Evolutionary conservation across 2,888 invertebrate species (phyloP).

Genomic region (Lepeophtheirus nordmannii): DNA sequence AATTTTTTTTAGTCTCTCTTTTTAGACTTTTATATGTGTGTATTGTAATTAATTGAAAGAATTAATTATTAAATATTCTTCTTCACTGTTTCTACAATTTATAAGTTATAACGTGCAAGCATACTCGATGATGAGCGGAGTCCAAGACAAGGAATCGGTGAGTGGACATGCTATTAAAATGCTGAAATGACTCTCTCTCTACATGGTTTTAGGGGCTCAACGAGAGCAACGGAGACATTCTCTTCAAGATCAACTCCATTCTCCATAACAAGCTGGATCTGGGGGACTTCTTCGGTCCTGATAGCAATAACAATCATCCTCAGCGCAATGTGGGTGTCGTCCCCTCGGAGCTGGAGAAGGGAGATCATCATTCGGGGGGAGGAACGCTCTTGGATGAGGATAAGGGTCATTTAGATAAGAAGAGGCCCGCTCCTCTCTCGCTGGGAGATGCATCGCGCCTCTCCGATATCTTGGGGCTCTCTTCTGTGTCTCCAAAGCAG

Average conservation of each 20-base stretch:
- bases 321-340: not conserved
- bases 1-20: too few relatives aligned
- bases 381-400: too few relatives aligned
- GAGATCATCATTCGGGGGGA: too few relatives aligned
- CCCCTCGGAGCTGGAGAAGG: too few relatives aligned
- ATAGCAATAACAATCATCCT: not conserved
- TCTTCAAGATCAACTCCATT: slow-evolving; percentile 35
- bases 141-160: too few relatives aligned
- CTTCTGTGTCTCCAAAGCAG: not conserved
- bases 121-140: too few relatives aligned
- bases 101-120: too few relatives aligned
- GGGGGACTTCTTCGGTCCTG: slow-evolving; percentile 28
- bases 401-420: not conserved
- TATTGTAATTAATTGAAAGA: too few relatives aligned
- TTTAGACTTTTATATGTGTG: too few relatives aligned
- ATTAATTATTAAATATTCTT: too few relatives aligned
- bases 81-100: too few relatives aligned
- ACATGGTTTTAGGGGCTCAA: not conserved
- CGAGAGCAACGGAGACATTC: slow-evolving; percentile 32
- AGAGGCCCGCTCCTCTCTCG: not conserved
- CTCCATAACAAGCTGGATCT: slow-evolving; percentile 35
- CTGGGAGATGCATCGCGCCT: not conserved
- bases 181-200: not conserved
- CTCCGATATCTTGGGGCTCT: not conserved
- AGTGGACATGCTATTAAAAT: too few relatives aligned